These are phyloP conservation scores for Champsocephalus gunnari DNA, from an alignment of 2,797 vertebrate genomes.

Conservation along the genomic window DNA sequence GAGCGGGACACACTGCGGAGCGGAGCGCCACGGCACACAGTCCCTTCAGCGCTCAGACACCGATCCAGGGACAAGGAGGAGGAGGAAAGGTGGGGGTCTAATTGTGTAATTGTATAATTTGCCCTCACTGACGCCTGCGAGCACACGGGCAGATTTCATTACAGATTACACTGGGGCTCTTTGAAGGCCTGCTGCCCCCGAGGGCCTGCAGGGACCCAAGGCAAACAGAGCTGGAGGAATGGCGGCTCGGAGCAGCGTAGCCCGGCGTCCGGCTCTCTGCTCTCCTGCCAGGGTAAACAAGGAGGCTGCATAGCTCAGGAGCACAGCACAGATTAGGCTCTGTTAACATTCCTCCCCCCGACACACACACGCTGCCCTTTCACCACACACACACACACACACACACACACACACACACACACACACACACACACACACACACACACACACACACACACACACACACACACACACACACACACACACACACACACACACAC, in stretches of 20 bases:
- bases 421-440: no score
- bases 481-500: conserved; percentile 27
- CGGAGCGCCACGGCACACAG: conserved; percentile 8
- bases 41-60: conserved; percentile 57
- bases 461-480: conserved; percentile 40
- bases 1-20: conserved; percentile 24
- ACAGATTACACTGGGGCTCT: conserved; percentile 82
- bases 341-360: conserved; percentile 66
- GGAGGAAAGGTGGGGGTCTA: conserved; percentile 61
- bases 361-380: conserved; percentile 41
- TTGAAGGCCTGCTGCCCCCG: conserved; percentile 82
- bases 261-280: conserved; percentile 80
- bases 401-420: no score
- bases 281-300: conserved; percentile 86
- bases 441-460: conserved; percentile 11
- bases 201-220: conserved; percentile 64
- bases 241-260: conserved; percentile 59
- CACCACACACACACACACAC: conserved; percentile 36
- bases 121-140: conserved; percentile 81
- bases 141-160: conserved; percentile 85
- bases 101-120: conserved; percentile 86
- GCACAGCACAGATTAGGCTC: conserved; percentile 69
- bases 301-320: conserved; percentile 76
- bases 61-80: conserved; percentile 58
- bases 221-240: conserved; percentile 66